Base-by-base conservation (phyloP, 1,140 invertebrate genomes). In the Drosophila pallidifrons region DNA sequence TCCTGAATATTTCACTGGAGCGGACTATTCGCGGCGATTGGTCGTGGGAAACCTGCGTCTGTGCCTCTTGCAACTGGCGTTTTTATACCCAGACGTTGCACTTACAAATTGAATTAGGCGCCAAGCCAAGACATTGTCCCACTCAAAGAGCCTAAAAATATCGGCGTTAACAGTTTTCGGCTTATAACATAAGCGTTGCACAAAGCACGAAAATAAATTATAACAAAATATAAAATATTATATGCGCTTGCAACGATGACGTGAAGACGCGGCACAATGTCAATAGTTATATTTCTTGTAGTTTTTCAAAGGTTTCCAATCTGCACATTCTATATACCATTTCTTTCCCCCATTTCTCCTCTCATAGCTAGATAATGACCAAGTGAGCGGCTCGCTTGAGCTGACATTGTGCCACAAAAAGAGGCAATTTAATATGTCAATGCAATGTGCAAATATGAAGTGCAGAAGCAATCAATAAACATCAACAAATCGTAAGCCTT, bases 1-100 rank as follows among this genome's bases (percentile, higher is more conserved):
- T 28, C 46, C 73, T 86, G 77, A 81, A 82, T 76, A 83, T 91
- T 91, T 88, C 82, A 86, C 85, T 83, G 86, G 85, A 73, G 82
- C 81, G 90, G 90, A 91, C 90, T 91, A 79, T 81, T 90, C 90
- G 90, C 90, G 89, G 89, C 85, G 86, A 90, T 85, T 76, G 74
- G 75, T 91, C 82, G 71, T 83, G 73, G 73, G 75, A 71, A 81
- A 91, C 79, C 90, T 91, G 82, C 90, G 75, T 61, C 65, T 45
- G 28, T 78, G 67, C 72, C 75, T 74, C 46, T 41, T 32, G 6
- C 8, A 11, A 4, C 35, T 20, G 25, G 46, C 32, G 81, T 65
- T 90, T 91, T 86, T 91, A 91, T 91, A 91, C 69, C 59, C 79
- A 86, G 54, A 7, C 41, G 5, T 28, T 46, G n/a, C 30, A 55